Percentiles rank a stretch among this genome's conserved stretches.
Evolutionary conservation across 2,888 invertebrate genomes (phyloP).

Genomic region (Sphaerophoria taeniata): DNA sequence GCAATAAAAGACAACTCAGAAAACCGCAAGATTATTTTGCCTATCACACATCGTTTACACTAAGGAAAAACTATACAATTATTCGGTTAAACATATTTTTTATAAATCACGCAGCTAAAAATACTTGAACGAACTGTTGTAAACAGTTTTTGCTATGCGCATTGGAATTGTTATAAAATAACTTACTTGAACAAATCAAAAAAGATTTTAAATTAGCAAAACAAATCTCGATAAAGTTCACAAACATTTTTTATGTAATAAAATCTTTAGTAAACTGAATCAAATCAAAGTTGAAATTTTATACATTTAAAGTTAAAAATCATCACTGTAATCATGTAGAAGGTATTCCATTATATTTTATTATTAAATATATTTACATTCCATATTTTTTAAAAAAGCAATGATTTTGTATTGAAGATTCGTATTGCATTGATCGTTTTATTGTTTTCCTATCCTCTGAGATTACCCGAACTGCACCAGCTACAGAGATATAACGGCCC

Average conservation of each 20-base stretch:
- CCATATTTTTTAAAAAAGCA: slow-evolving; percentile 64
- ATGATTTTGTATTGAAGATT: slow-evolving; percentile 14
- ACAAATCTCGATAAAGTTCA: slow-evolving; percentile 58
- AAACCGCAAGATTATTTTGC: slow-evolving; percentile 53
- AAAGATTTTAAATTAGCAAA: slow-evolving; percentile 16
- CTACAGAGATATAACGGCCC: too few relatives aligned
- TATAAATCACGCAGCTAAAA: slow-evolving; percentile 54
- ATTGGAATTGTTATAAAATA: slow-evolving; percentile 71
- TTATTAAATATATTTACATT: slow-evolving; percentile 74
- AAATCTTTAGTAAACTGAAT: slow-evolving; percentile 35
- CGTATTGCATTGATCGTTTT: too few relatives aligned
- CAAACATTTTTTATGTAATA: slow-evolving; percentile 35
- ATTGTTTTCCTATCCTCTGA: too few relatives aligned
- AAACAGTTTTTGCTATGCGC: slow-evolving; percentile 50
- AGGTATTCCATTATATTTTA: slow-evolving; percentile 73
- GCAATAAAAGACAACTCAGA: slow-evolving; percentile 65
- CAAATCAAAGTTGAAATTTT: slow-evolving; percentile 35
- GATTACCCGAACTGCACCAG: too few relatives aligned
- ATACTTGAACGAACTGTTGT: slow-evolving; percentile 48
- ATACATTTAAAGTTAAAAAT: slow-evolving; percentile 48
- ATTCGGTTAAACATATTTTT: slow-evolving; percentile 59
- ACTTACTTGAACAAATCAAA: slow-evolving; percentile 28
- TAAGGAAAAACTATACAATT: slow-evolving; percentile 40
- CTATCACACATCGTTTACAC: slow-evolving; percentile 49
- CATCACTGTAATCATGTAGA: slow-evolving; percentile 75